These are phyloP conservation scores for Resseliella maxima DNA, from an alignment of 2,888 invertebrate species.

Conservation along the genomic window DNA sequence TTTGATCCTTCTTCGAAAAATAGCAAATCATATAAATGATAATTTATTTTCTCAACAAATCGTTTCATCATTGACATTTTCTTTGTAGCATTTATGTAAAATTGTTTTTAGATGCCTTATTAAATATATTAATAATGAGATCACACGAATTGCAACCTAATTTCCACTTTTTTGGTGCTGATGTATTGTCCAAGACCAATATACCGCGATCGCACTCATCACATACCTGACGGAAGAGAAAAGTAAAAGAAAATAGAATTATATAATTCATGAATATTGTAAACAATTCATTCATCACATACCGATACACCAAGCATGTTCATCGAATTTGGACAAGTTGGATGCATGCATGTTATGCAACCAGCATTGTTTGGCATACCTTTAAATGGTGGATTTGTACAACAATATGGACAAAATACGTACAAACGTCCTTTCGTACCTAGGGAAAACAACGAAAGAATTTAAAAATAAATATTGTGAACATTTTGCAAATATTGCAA, in stretches of 20 bases:
- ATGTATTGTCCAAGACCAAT: constrained; percentile 86
- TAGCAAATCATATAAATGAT: too few species aligned
- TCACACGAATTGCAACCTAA: constrained; percentile 95
- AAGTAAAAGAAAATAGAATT: too few species aligned
- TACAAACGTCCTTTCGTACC: constrained; percentile 94
- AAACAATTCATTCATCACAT: too few species aligned
- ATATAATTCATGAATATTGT: too few species aligned
- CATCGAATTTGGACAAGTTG: constrained; percentile 90
- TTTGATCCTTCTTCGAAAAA: too few species aligned
- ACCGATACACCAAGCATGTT: constrained; percentile 88
- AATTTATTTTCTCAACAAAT: too few species aligned
- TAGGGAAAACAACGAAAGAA: too few species aligned
- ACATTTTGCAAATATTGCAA: too few species aligned
- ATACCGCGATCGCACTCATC: constrained; percentile 93
- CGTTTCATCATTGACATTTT: constrained; percentile 79
- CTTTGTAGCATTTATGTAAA: too few species aligned
- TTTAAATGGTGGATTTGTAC: constrained; percentile 97
- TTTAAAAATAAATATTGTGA: too few species aligned
- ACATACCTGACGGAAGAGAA: too few species aligned
- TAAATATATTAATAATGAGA: constrained; percentile 93
- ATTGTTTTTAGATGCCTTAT: constrained; percentile 93
- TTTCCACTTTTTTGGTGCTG: constrained; percentile 96
- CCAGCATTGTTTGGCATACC: constrained; percentile 96
- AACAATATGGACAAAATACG: constrained; percentile 98
- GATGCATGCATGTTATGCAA: constrained; percentile 96